Evolutionary conservation across 1,140 invertebrate genomes (phyloP).

Genomic region (Elymnias hypermnestra): DNA sequence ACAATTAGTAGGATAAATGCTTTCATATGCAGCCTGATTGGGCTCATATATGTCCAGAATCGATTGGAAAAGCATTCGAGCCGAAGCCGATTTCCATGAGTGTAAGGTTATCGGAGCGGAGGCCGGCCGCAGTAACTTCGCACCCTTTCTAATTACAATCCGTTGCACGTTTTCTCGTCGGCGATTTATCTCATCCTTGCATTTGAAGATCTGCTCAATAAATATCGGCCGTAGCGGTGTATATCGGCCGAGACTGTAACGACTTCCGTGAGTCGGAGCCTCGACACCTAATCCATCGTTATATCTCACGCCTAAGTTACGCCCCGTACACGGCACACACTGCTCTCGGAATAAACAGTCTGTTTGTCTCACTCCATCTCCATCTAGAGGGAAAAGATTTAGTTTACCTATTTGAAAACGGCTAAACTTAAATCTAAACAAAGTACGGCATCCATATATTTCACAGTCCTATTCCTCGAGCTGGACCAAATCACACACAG

Average conservation of each 20-base stretch:
- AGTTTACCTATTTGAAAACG: too few species aligned
- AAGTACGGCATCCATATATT: too few species aligned
- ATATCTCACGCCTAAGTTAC: background rate
- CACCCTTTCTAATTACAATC: slow-evolving; percentile 5
- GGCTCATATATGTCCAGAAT: too few species aligned
- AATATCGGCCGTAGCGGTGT: slow-evolving; percentile 2
- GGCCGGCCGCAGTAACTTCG: background rate
- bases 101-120: background rate
- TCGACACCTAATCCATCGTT: slow-evolving; percentile 8
- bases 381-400: too few species aligned
- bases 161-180: background rate
- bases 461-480: too few species aligned
- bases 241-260: slow-evolving; percentile 4
- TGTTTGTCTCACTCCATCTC: too few species aligned
- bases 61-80: too few species aligned
- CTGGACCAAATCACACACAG: too few species aligned
- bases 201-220: slow-evolving; percentile 9
- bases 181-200: background rate
- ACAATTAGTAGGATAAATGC: too few species aligned
- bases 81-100: background rate
- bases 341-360: too few species aligned
- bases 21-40: too few species aligned
- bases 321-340: background rate
- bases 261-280: slow-evolving; percentile 3
- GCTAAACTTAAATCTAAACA: too few species aligned